These are phyloP conservation scores for Ganaspis sp. DNA, from an alignment of 1,140 invertebrate species.

Conservation along the genomic window DNA sequence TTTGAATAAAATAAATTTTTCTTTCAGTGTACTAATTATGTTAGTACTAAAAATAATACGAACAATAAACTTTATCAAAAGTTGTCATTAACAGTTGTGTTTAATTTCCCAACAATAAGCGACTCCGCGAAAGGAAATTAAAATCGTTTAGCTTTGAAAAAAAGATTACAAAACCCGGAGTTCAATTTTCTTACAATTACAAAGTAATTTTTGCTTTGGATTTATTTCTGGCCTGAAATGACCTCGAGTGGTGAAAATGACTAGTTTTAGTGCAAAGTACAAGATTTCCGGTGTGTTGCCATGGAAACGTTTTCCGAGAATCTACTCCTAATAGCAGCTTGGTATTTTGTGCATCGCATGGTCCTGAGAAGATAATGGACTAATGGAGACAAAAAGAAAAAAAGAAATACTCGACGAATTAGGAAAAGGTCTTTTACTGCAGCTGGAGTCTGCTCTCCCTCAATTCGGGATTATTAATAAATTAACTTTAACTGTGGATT, in stretches of 20 bases:
- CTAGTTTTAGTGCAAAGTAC: not conserved
- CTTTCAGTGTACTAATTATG: too few species aligned
- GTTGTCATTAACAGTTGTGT: too few species aligned
- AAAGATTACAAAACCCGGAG: too few species aligned
- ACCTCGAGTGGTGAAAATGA: not conserved
- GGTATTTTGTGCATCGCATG: not conserved
- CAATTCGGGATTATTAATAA: not conserved
- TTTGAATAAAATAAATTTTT: too few species aligned
- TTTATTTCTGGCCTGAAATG: not conserved
- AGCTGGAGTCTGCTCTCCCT: not conserved
- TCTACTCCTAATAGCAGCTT: constrained; percentile 4
- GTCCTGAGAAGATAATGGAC: constrained; percentile 8
- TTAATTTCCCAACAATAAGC: too few species aligned
- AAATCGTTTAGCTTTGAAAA: too few species aligned
- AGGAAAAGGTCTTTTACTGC: not conserved
- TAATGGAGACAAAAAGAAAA: not conserved
- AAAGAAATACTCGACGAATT: not conserved
- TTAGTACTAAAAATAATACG: too few species aligned
- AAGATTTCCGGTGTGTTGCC: not conserved
- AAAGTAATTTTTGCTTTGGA: not conserved
- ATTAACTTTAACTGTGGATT: not conserved
- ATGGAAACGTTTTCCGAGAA: not conserved
- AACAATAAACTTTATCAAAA: too few species aligned
- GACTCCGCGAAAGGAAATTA: too few species aligned
- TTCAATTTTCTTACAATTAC: too few species aligned